Evolutionary conservation across 2,888 invertebrate genomes (phyloP), one percentile per base, ranked within the genome.

Genomic region (Aelia acuminata): DNA sequence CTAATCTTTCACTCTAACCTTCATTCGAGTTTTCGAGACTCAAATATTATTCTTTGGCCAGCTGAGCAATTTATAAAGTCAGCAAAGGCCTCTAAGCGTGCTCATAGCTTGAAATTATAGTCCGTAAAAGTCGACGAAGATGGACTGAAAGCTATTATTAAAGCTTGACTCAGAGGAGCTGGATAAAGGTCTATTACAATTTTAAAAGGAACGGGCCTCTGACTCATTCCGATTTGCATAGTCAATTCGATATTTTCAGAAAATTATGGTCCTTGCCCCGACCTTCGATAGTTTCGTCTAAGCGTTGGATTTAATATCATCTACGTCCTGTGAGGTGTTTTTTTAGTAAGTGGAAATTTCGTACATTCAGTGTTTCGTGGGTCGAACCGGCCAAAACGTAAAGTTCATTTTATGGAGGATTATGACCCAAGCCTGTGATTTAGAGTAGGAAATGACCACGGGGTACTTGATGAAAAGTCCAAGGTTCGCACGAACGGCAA

Each of bases 151-250:
- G 80, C 80, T 80, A 80, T 80, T 80, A 80, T 80, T 80, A 80
- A 80, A 43, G 80, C n/a, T 43, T 80, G 80, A 80, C 80, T 80
- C 80, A 80, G 80, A 43, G 43, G 80, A 80, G 80, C 43, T n/a
- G 80, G 80, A 22, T 80, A 80, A 80, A 80, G 80, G 80, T 80
- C 80, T 80, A 80, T 80, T 80, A 80, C 80, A 80, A 80, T 80
- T 80, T 80, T 80, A 43, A 80, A 80, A 80, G 80, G 43, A 80
- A 80, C n/a, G n/a, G 31, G 80, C 22, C 43, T n/a, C 80, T 80
- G 80, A 80, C 43, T 80, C 80, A 80, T 47, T 80, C 80, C 22
- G n/a, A 80, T 80, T 80, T 43, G 80, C 80, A 80, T 80, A 43
- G 80, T 43, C 43, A 80, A 80, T 80, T 80, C 80, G 80, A 80